A percentile compares a stretch with the other conserved stretches of the same genome.
Evolutionary conservation across 2,797 vertebrate species (phyloP).

Genomic region (Lithobates sylvaticus): DNA sequence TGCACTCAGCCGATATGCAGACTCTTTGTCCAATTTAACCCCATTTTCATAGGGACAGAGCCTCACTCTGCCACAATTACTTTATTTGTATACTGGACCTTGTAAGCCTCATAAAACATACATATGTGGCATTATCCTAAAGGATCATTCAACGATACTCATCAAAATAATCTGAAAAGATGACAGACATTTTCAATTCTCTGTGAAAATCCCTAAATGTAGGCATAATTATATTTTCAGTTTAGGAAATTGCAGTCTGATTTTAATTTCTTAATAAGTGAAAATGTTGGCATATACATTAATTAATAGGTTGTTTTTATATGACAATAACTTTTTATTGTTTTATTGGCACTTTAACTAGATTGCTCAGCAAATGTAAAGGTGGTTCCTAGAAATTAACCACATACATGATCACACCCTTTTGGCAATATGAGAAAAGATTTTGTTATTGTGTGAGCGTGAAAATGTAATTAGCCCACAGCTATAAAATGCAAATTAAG

Average conservation of each 20-base stretch:
- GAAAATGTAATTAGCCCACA: neutral
- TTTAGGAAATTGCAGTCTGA: neutral
- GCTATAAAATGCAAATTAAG: neutral
- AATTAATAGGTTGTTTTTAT: neutral
- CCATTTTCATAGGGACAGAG: too few species aligned
- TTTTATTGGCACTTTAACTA: neutral
- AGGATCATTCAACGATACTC: too few species aligned
- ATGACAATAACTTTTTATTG: neutral
- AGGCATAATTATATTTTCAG: neutral
- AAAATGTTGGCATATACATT: neutral
- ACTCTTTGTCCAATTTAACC: too few species aligned
- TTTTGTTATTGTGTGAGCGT: neutral
- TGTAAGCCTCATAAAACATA: too few species aligned
- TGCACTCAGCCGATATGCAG: too few species aligned
- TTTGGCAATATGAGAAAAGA: neutral
- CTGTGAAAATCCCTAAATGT: neutral
- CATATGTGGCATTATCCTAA: too few species aligned
- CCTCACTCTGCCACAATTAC: too few species aligned
- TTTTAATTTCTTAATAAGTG: neutral
- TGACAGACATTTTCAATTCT: neutral
- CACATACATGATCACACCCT: neutral
- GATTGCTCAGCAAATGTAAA: neutral
- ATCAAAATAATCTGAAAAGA: too few species aligned
- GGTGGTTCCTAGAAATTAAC: neutral
- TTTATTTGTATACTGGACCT: too few species aligned